These are phyloP conservation scores for Bombyx mandarina DNA, from an alignment of 1,140 invertebrate genomes.

Conservation along the genomic window DNA sequence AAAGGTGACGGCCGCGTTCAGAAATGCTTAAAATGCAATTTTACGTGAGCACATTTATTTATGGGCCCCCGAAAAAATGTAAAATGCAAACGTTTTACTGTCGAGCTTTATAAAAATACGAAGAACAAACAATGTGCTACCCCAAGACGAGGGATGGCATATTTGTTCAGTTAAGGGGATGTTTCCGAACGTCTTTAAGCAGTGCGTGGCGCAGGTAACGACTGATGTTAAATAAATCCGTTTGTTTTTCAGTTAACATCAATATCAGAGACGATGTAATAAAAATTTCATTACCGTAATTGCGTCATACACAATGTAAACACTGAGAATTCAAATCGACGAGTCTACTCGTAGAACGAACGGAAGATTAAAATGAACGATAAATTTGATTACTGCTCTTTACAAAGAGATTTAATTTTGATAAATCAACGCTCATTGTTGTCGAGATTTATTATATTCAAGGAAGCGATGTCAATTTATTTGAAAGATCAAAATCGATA, in stretches of 20 bases:
- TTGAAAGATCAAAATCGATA: slow-evolving; percentile 4
- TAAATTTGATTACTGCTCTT: slow-evolving; percentile 63
- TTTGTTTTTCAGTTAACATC: neutral
- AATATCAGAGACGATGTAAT: slow-evolving; percentile 6
- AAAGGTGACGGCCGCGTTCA: slow-evolving; percentile 53
- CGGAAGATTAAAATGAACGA: slow-evolving; percentile 60
- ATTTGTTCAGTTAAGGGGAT: slow-evolving; percentile 36
- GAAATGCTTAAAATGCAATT: slow-evolving; percentile 68
- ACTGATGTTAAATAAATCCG: neutral
- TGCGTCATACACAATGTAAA: slow-evolving; percentile 32
- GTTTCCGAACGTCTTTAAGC: slow-evolving; percentile 20
- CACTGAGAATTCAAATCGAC: slow-evolving; percentile 28
- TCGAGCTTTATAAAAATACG: slow-evolving; percentile 56
- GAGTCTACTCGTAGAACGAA: slow-evolving; percentile 46
- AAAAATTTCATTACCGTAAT: slow-evolving; percentile 25
- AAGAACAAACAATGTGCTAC: slow-evolving; percentile 65
- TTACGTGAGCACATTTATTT: slow-evolving; percentile 61
- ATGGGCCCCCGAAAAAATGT: slow-evolving; percentile 60
- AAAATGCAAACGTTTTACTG: slow-evolving; percentile 68
- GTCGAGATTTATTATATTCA: slow-evolving; percentile 50
- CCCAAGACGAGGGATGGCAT: slow-evolving; percentile 48
- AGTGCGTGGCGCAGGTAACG: slow-evolving; percentile 17
- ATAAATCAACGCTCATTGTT: slow-evolving; percentile 64
- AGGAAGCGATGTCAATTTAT: slow-evolving; percentile 19
- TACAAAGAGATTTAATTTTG: slow-evolving; percentile 68